These are phyloP conservation scores for Zaprionus nigranus DNA, from an alignment of 1,140 invertebrate genomes.

Conservation along the genomic window DNA sequence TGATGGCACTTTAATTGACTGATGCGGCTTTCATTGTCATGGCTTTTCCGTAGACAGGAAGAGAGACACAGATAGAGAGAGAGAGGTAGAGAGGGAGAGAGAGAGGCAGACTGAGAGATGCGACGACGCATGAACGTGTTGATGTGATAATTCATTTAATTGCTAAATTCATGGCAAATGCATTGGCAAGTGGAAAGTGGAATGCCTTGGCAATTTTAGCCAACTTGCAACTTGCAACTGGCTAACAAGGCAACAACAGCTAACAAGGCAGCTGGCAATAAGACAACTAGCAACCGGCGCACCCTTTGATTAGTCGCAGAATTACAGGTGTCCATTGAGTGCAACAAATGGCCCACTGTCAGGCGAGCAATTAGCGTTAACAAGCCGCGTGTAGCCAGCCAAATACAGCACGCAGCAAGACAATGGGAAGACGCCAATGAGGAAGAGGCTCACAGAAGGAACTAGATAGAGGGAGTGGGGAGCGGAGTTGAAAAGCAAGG, in stretches of 20 bases:
- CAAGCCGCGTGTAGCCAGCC: neutral
- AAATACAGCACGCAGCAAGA: neutral
- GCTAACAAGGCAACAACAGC: neutral
- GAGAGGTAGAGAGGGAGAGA: neutral
- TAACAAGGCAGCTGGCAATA: conserved; percentile 15
- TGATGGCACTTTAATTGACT: conserved; percentile 55
- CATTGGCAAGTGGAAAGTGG: conserved; percentile 34
- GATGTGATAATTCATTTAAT: conserved; percentile 61
- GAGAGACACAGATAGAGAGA: conserved; percentile 3
- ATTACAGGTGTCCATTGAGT: conserved; percentile 20
- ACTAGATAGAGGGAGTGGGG: neutral
- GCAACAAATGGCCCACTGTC: conserved; percentile 27
- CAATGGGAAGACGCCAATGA: neutral
- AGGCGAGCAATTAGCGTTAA: conserved; percentile 4
- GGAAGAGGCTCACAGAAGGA: neutral
- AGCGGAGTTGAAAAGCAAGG: too few species aligned
- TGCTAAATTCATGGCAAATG: conserved; percentile 46
- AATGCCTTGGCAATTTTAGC: neutral
- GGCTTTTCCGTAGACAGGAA: conserved; percentile 8
- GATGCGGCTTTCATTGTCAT: conserved; percentile 23
- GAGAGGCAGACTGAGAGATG: neutral
- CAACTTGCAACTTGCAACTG: neutral
- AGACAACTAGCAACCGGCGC: neutral
- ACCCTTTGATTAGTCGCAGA: conserved; percentile 5
- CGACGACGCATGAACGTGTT: conserved; percentile 47